Base-by-base conservation (phyloP, 2,797 vertebrate species). In the Psittacula derbiana region DNA sequence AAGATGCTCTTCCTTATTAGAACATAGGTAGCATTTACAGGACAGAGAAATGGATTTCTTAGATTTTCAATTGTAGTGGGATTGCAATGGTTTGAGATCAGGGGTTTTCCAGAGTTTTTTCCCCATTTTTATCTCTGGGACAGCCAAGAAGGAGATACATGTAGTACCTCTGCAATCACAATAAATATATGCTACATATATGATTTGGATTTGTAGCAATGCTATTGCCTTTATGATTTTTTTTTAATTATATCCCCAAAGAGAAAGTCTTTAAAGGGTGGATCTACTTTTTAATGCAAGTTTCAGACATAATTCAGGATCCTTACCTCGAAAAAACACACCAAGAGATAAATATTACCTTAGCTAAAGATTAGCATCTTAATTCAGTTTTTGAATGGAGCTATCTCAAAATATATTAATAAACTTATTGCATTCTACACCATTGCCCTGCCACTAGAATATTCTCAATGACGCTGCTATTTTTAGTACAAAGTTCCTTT, bases 111-210 rank as follows among this genome's bases (percentile, higher is more conserved):
- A 10, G 10, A 2, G 0, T 7, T 14, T 12, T 21, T 23, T 10
- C 2, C 2, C 10, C 2, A 1, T 5, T 14, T 43, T 33, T 41
- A 15, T 3, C 1, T 9, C 3, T 10, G 4, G 3, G 25, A 71
- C 3, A 14, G 47, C 1, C 16, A 70, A 40, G 41, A 61, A 72
- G 5, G 20, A 46, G 5, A 4, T n/a, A n/a, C 6, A 4, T 52
- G 11, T 49, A 58, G n/a, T 16, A 79, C 49, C 50, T 73, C 31
- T 25, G 33, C 19, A 44, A 28, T 43, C 25, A 87, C 7, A 79
- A 53, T 61, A 58, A 79, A 84, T 76, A 9, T 10, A 57, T 25
- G 10, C 3, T 30, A 79, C 11, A 47, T 16, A 58, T 28, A 79
- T 1, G 2, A 84, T 53, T 52, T 75, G 27, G 21, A 52, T 75